phyloP scores from a whole-genome alignment of 2,797 vertebrate species.

The Podarcis lilfordi region DNA sequence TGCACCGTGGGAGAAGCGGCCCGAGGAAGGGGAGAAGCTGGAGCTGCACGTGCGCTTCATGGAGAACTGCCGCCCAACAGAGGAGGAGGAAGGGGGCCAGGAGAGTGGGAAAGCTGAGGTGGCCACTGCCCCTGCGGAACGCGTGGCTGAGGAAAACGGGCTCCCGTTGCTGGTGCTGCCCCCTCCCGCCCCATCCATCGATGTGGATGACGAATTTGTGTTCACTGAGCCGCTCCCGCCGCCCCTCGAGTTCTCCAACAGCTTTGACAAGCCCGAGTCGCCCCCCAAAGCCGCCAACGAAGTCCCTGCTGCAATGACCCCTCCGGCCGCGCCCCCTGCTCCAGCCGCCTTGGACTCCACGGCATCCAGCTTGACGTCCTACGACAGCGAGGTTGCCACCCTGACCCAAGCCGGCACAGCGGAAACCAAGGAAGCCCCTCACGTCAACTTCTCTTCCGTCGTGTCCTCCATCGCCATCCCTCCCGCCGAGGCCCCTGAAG shows the following conservation, averaged over 20 bases:
- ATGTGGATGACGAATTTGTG: constrained; percentile 91
- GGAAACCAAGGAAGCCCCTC: constrained; percentile 62
- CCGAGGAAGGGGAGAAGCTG: constrained; percentile 79
- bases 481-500: constrained; percentile 61
- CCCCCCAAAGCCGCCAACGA: constrained; percentile 60
- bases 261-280: constrained; percentile 84
- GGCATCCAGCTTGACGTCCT: constrained; percentile 91
- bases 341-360: constrained; percentile 88
- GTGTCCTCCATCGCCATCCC: constrained; percentile 56
- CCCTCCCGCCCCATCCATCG: constrained; percentile 90
- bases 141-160: constrained; percentile 74
- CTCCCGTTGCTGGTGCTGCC: constrained; percentile 87
- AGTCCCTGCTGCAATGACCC: constrained; percentile 70
- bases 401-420: constrained; percentile 85
- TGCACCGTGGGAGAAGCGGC: constrained; percentile 72
- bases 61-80: constrained; percentile 72
- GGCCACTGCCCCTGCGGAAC: constrained; percentile 43
- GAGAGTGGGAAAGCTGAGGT: constrained; percentile 36
- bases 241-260: constrained; percentile 92
- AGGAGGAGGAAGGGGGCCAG: constrained; percentile 21
- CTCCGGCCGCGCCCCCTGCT: constrained; percentile 40
- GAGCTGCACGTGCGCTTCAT: constrained; percentile 79
- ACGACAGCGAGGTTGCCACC: constrained; percentile 94
- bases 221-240: constrained; percentile 91
- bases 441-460: constrained; percentile 59